Percentiles rank a stretch among this genome's conserved stretches.
Conservation (phyloP, 1,140 invertebrate genomes). For the Paralvinella palmiformis region DNA sequence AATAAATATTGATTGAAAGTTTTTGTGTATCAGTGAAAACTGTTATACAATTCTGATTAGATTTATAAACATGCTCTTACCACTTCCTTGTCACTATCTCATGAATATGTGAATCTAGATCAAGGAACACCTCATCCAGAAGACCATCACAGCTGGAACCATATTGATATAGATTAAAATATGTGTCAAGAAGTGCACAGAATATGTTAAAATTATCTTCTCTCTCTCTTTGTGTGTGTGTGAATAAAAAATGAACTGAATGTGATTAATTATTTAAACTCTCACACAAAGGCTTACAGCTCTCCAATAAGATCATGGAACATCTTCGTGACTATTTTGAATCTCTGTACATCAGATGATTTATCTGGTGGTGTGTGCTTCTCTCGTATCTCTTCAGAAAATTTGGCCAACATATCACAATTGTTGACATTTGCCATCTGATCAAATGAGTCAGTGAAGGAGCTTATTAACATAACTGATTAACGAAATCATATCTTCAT, state of each 20-base stretch:
- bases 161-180: slow-evolving; percentile 1
- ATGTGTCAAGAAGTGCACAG: too few species aligned
- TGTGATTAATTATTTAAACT: too few species aligned
- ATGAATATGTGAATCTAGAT: slow-evolving; percentile 81
- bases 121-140: slow-evolving; percentile 86
- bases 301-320: slow-evolving; percentile 32
- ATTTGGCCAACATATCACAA: slow-evolving; percentile 78
- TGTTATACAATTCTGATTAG: too few species aligned
- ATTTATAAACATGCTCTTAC: too few species aligned
- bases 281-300: slow-evolving; percentile 30
- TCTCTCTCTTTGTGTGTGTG: too few species aligned
- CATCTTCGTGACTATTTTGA: slow-evolving; percentile 36
- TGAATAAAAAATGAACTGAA: too few species aligned
- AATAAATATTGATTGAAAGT: too few species aligned
- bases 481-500: too few species aligned
- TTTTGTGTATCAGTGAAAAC: too few species aligned
- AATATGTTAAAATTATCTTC: too few species aligned
- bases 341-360: slow-evolving; percentile 36
- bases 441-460: too few species aligned
- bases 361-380: slow-evolving; percentile 71
- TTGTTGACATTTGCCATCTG: slow-evolving; percentile 85
- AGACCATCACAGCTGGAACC: slow-evolving; percentile 59
- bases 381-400: slow-evolving; percentile 76
- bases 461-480: too few species aligned
- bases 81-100: slow-evolving; percentile 79